Percentiles rank a stretch among this genome's conserved stretches.
phyloP scores from a whole-genome alignment of 2,888 invertebrate species.

The Pollenia labialis region DNA sequence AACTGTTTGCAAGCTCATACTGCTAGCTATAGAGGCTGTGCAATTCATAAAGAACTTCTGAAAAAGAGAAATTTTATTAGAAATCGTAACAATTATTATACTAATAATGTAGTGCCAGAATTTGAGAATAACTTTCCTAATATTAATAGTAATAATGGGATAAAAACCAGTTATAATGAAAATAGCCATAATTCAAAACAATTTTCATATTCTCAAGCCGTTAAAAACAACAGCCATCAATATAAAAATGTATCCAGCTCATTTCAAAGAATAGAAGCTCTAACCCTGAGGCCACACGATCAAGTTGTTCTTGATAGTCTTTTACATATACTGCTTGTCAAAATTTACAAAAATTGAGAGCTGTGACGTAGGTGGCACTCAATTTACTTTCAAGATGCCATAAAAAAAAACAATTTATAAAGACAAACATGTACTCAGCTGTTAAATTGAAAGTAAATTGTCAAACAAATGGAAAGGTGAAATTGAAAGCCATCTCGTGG shows the following conservation, averaged over 20 bases:
- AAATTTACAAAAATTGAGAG: no score
- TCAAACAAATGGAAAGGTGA: no score
- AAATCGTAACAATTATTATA: slow-evolving; percentile 12
- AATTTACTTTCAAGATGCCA: no score
- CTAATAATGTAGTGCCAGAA: background rate
- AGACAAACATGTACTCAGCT: no score
- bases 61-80: slow-evolving; percentile 17
- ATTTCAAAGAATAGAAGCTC: slow-evolving; percentile 30
- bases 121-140: slow-evolving; percentile 30
- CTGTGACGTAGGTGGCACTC: no score
- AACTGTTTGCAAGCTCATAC: slow-evolving; percentile 18
- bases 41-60: slow-evolving; percentile 32
- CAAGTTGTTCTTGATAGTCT: no score
- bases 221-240: slow-evolving; percentile 6
- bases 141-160: slow-evolving; percentile 16
- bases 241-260: slow-evolving; percentile 8
- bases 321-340: no score
- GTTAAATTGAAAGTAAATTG: no score
- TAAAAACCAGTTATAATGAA: background rate
- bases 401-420: no score
- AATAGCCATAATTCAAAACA: slow-evolving; percentile 1
- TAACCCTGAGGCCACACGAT: no score
- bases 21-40: background rate
- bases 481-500: no score
- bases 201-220: slow-evolving; percentile 29